A percentile compares a stretch with the other conserved stretches of the same genome.
Evolutionary conservation across 2,797 vertebrate species (phyloP).

Genomic region (Atherinosoma microstoma): DNA sequence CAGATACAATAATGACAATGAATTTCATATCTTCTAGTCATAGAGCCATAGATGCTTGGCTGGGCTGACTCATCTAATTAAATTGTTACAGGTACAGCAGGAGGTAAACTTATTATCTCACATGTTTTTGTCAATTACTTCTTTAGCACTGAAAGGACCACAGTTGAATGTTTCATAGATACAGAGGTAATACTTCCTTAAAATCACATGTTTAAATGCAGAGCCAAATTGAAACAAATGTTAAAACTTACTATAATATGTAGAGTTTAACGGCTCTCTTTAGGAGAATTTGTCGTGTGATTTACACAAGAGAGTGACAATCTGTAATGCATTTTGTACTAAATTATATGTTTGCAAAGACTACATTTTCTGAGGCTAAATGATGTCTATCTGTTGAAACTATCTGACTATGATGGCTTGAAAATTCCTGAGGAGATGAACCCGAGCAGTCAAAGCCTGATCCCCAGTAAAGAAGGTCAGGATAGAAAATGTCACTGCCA

Average conservation of each 20-base stretch:
- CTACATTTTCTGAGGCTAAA: constrained; percentile 58
- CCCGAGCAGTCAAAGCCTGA: constrained; percentile 77
- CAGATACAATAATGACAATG: constrained; percentile 99
- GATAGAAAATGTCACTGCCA: constrained; percentile 85
- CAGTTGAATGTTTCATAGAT: constrained; percentile 43
- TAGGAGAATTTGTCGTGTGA: constrained; percentile 11
- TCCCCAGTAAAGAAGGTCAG: constrained; percentile 82
- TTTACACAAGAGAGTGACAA: constrained; percentile 29
- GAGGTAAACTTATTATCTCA: constrained; percentile 84
- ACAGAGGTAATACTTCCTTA: constrained; percentile 27
- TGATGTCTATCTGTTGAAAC: constrained; percentile 73
- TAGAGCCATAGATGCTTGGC: constrained; percentile 91
- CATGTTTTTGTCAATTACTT: constrained; percentile 84
- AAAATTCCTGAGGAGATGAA: constrained; percentile 83
- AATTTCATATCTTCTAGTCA: constrained; percentile 99
- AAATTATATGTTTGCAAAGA: constrained; percentile 57
- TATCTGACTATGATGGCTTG: constrained; percentile 75
- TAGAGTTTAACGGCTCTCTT: constrained; percentile 26
- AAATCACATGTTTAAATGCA: constrained; percentile 21
- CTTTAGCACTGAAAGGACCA: constrained; percentile 65
- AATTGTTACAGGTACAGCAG: constrained; percentile 97
- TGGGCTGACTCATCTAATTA: constrained; percentile 98
- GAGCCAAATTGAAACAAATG: constrained; percentile 11
- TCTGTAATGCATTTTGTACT: constrained; percentile 48
- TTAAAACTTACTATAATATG: background rate